A percentile compares a stretch with the other conserved stretches of the same genome.
Conservation (phyloP, 2,888 invertebrate genomes). For the Lordiphosa fenestrarum region DNA sequence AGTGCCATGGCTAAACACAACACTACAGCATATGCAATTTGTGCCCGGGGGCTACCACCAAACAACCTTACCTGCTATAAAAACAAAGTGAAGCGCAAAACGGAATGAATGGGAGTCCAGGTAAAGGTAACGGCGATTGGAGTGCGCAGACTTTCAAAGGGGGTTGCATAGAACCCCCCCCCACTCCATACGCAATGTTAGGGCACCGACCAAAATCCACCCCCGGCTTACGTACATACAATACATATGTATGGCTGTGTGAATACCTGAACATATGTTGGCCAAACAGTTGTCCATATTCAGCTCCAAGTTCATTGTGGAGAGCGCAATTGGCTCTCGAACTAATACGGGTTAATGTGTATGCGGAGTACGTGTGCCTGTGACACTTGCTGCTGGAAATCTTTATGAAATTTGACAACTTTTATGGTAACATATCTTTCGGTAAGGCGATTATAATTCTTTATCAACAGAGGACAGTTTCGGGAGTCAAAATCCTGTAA, state of each 20-base stretch:
- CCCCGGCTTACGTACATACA: background rate
- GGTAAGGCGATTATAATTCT: too few relatives aligned
- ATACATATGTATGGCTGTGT: background rate
- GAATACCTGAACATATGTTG: constrained; percentile 8
- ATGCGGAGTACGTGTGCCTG: constrained; percentile 1
- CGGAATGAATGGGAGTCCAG: constrained; percentile 38
- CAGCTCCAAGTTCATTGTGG: constrained; percentile 2
- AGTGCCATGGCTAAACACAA: too few relatives aligned
- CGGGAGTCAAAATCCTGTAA: too few relatives aligned
- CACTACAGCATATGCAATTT: constrained; percentile 10
- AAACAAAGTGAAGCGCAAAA: constrained; percentile 37
- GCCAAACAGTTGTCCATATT: background rate
- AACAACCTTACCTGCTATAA: constrained; percentile 17
- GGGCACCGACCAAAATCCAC: constrained; percentile 3
- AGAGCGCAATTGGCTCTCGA: background rate
- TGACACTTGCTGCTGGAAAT: too few relatives aligned
- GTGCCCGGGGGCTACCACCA: constrained; percentile 20
- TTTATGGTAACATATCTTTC: constrained; percentile 1
- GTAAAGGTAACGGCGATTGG: constrained; percentile 23
- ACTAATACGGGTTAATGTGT: constrained; percentile 1
- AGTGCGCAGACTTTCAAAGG: constrained; percentile 27
- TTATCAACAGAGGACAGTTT: too few relatives aligned
- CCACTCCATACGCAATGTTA: background rate
- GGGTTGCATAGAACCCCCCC: constrained; percentile 17
- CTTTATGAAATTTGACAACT: too few relatives aligned